Base-by-base conservation (phyloP, 2,113 vertebrate species). In the Microcebus griseorufus region DNA sequence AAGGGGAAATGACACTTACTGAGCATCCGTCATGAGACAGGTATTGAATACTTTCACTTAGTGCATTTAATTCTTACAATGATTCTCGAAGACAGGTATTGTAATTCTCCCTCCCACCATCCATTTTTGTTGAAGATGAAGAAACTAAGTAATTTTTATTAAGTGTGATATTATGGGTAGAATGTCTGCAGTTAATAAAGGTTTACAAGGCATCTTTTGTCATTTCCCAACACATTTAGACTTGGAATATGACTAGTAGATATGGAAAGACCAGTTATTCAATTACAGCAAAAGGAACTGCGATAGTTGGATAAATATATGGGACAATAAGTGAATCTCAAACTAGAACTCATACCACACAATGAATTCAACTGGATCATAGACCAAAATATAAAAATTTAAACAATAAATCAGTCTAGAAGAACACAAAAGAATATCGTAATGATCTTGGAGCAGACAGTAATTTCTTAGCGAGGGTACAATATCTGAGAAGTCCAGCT, bases 91-190 rank as follows among this genome's bases (percentile, higher is more conserved):
- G 22, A 34, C 18, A 90, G 37, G 32, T 85, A 72, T 69, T 37
- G 1, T 34, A 55, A 34, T 69, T 27, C 18, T n/a, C 7, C 51
- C 42, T 37, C 42, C 29, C 64, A 14, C 32, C 22, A 29, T 10
- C 10, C 65, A 84, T 60, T 91, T 95, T 62, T 94, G 51, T 3
- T 82, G 69, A 86, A 90, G 80, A 97, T 10, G 23, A 93, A 93
- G 51, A 91, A 88, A 37, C 39, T 70, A 58, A 60, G 34, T 58
- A 58, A 81, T 16, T 90, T 83, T 37, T 34, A 32, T 16, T 42
- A 82, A 73, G 12, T 65, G 48, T 70, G 13, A 39, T 93, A 11
- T 70, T 32, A 27, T 16, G 75, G 34, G 45, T 18, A 72, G 29
- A 83, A 82, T 75, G 23, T 82, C 55, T 82, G 18, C n/a, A 55